Conservation (phyloP, 2,888 invertebrate genomes). For the Quadriops clusia region DNA sequence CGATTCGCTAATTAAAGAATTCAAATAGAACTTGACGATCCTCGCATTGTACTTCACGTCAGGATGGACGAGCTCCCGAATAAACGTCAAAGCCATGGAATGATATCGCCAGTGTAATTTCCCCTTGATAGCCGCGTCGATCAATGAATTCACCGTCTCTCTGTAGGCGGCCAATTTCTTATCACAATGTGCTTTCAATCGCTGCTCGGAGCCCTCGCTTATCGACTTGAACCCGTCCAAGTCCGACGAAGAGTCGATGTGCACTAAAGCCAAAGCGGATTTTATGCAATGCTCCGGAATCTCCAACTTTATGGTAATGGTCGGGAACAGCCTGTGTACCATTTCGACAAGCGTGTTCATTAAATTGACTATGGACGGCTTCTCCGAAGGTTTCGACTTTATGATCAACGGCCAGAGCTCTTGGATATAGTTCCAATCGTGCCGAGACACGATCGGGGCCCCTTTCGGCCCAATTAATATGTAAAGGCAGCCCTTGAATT, state of each 20-base stretch:
- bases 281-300: constrained; percentile 43
- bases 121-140: constrained; percentile 44
- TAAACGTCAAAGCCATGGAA: constrained; percentile 60
- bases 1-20: constrained; percentile 63
- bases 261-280: constrained; percentile 39
- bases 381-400: constrained; percentile 71
- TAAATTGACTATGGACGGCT: constrained; percentile 62
- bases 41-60: constrained; percentile 52
- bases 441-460: constrained; percentile 52
- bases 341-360: constrained; percentile 45
- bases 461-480: constrained; percentile 57
- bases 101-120: constrained; percentile 71
- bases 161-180: constrained; percentile 42
- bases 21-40: constrained; percentile 52
- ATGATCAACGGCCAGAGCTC: constrained; percentile 71
- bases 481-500: constrained; percentile 69
- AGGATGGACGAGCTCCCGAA: constrained; percentile 58
- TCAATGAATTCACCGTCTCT: constrained; percentile 38
- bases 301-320: constrained; percentile 46
- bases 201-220: constrained; percentile 31
- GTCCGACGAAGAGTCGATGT: constrained; percentile 31
- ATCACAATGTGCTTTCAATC: constrained; percentile 34
- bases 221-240: constrained; percentile 28
- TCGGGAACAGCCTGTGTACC: constrained; percentile 49
- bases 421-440: constrained; percentile 62